These are phyloP conservation scores for Fissipunctia ypsillon DNA, from an alignment of 2,888 invertebrate genomes.

Conservation along the genomic window DNA sequence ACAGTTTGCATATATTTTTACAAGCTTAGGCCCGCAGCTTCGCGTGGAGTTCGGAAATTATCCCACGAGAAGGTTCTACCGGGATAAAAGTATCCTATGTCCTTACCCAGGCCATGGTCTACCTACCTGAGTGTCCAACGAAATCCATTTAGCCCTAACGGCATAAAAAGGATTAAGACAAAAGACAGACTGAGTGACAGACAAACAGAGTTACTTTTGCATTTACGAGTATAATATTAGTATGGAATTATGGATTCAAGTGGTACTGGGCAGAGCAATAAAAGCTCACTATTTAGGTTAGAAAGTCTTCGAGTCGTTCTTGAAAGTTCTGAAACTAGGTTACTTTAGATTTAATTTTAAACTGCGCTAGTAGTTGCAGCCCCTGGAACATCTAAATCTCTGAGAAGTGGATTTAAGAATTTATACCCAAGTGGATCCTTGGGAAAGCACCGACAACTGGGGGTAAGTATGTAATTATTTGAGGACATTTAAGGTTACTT, in stretches of 20 bases:
- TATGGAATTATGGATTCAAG: background rate
- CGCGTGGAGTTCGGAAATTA: background rate
- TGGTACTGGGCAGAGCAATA: slow-evolving; percentile 19
- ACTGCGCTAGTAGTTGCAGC: slow-evolving; percentile 13
- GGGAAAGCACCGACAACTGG: background rate
- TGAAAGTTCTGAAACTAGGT: slow-evolving; percentile 41
- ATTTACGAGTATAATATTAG: no score
- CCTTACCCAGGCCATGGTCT: background rate
- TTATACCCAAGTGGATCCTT: slow-evolving; percentile 13
- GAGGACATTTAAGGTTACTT: background rate
- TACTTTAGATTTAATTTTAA: slow-evolving; percentile 50
- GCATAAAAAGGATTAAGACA: background rate
- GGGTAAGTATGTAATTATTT: background rate
- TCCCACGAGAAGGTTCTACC: background rate
- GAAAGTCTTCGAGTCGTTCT: slow-evolving; percentile 2
- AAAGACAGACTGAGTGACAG: no score
- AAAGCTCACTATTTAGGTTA: slow-evolving; percentile 16
- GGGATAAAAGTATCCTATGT: background rate
- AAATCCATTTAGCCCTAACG: background rate
- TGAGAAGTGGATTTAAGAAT: slow-evolving; percentile 39
- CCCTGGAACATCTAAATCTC: slow-evolving; percentile 28
- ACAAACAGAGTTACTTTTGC: background rate
- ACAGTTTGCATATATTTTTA: no score
- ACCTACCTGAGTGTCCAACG: background rate
- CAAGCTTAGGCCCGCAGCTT: background rate